Conservation (phyloP, 2,888 invertebrate genomes). For the Philaethria dido region DNA sequence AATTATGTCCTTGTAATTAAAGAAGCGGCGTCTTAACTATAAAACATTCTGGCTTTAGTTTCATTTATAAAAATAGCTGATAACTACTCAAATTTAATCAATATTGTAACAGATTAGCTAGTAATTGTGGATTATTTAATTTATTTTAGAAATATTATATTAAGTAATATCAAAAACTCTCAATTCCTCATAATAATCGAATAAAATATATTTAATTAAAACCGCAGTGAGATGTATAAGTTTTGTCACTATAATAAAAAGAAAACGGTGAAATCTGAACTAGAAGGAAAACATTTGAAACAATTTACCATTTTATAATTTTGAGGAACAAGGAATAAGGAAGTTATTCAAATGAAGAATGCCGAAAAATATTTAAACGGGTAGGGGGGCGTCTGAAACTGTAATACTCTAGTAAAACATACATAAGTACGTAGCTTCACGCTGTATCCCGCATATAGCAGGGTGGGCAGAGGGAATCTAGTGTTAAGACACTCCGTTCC, state of each 20-base stretch:
- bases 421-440: too few species aligned
- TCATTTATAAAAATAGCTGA: background rate
- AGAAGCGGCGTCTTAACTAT: slow-evolving; percentile 23
- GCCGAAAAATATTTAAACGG: slow-evolving; percentile 1
- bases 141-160: too few species aligned
- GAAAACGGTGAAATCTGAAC: slow-evolving; percentile 43
- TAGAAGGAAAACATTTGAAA: slow-evolving; percentile 48
- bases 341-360: slow-evolving; percentile 30
- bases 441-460: too few species aligned
- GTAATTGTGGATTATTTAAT: too few species aligned
- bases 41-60: background rate
- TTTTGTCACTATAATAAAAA: slow-evolving; percentile 45
- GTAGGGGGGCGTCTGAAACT: background rate
- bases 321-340: too few species aligned
- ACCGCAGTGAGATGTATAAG: slow-evolving; percentile 44
- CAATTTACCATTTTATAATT: slow-evolving; percentile 46
- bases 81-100: background rate
- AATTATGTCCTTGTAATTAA: slow-evolving; percentile 45
- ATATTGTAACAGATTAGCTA: background rate
- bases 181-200: slow-evolving; percentile 25
- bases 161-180: background rate
- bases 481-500: too few species aligned
- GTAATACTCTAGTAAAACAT: background rate
- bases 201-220: slow-evolving; percentile 45
- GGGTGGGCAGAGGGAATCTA: too few species aligned